Evolutionary conservation across 2,113 vertebrate genomes (phyloP).

Genomic region (Tetrao urogallus): DNA sequence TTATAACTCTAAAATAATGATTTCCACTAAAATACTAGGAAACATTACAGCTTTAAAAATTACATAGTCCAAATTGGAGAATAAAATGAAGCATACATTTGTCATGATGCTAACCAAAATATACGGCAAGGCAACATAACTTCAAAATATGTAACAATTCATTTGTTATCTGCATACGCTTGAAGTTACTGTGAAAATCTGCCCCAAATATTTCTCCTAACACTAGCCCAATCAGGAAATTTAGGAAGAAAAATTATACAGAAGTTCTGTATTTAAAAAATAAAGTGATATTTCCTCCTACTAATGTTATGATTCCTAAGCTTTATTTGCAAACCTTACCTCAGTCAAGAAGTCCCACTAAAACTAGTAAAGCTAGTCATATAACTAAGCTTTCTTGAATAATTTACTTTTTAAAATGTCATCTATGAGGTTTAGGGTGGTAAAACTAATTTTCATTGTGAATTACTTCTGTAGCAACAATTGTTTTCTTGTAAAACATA

Average conservation of each 20-base stretch:
- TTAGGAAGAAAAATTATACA: not conserved
- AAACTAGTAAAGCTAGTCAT: not conserved
- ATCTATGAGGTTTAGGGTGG: not conserved
- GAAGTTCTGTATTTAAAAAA: not conserved
- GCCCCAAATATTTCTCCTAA: not conserved
- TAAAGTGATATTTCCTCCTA: not conserved
- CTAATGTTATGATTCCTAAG: not conserved
- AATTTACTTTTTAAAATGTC: not conserved
- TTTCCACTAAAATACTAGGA: conserved; percentile 32
- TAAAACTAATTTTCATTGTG: not conserved
- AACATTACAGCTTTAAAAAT: conserved; percentile 3
- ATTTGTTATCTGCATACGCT: not conserved
- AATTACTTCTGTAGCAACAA: not conserved
- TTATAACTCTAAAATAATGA: conserved; percentile 61
- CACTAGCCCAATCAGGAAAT: not conserved
- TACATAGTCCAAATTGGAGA: not conserved
- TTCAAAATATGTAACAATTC: not conserved
- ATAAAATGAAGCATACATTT: not conserved
- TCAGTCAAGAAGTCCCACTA: not conserved
- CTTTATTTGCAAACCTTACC: not conserved
- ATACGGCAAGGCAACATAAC: not conserved
- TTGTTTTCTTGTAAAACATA: not conserved
- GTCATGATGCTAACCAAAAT: not conserved
- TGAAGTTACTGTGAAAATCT: not conserved
- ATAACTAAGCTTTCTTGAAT: not conserved